phyloP scores from a whole-genome alignment of 2,113 vertebrate species.

The Tragelaphus strepsiceros region DNA sequence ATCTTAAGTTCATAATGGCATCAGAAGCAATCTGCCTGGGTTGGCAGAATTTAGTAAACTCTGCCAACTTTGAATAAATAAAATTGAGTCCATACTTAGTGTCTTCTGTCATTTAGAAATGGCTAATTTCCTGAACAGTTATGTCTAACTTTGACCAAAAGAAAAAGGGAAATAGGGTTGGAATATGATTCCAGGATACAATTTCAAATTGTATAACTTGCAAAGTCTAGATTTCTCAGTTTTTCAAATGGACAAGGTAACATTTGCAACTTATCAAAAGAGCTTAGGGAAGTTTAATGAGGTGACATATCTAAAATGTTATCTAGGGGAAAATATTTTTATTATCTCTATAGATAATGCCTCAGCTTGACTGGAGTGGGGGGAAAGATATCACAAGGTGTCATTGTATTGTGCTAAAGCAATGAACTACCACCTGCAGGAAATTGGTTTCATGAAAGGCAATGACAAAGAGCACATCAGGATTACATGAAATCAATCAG shows the following conservation, averaged over 20 bases:
- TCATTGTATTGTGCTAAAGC: slow-evolving; percentile 65
- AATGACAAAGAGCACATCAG: slow-evolving; percentile 53
- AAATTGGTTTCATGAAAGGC: slow-evolving; percentile 66
- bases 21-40: background rate
- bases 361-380: slow-evolving; percentile 48
- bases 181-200: background rate
- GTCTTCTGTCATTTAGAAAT: background rate
- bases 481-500: slow-evolving; percentile 68
- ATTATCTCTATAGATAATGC: slow-evolving; percentile 66
- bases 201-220: background rate
- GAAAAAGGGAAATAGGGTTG: background rate
- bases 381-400: slow-evolving; percentile 45
- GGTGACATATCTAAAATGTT: slow-evolving; percentile 66
- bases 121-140: background rate
- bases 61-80: background rate
- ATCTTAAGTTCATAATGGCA: background rate
- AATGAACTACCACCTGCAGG: slow-evolving; percentile 63
- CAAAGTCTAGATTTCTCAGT: background rate
- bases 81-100: background rate
- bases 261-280: slow-evolving; percentile 58
- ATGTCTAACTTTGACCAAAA: background rate
- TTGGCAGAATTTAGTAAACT: background rate
- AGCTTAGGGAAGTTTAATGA: slow-evolving; percentile 61
- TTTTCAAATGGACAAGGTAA: slow-evolving; percentile 40
- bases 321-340: slow-evolving; percentile 64